phyloP scores from a whole-genome alignment of 2,113 vertebrate genomes.

The Rutilus rutilus region DNA sequence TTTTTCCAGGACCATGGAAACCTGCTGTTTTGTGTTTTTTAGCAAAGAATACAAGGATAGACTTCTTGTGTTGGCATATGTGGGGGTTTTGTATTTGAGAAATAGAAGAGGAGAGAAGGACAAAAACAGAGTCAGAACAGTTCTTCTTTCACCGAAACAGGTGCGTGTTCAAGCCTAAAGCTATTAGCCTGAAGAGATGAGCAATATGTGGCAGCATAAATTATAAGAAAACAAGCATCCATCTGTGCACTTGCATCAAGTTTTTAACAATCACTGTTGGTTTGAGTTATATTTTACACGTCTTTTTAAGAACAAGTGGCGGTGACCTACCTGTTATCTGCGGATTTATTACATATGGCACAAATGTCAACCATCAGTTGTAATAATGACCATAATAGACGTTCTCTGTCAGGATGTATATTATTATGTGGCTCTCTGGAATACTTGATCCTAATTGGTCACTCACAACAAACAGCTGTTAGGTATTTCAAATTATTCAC shows the following conservation, averaged over 20 bases:
- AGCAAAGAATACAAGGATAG: not conserved
- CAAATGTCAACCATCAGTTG: not conserved
- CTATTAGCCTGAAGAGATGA: slow-evolving; percentile 30
- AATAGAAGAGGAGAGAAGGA: not conserved
- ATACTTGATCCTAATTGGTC: not conserved
- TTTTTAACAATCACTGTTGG: slow-evolving; percentile 14
- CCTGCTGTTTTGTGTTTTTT: not conserved
- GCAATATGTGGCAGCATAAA: slow-evolving; percentile 29
- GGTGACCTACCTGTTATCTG: not conserved
- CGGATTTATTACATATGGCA: not conserved
- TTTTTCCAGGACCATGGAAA: not conserved
- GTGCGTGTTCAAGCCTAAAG: slow-evolving; percentile 16
- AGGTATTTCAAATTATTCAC: not conserved
- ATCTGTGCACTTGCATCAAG: slow-evolving; percentile 29
- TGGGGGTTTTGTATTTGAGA: not conserved
- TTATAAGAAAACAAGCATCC: slow-evolving; percentile 26
- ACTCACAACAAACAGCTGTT: not conserved
- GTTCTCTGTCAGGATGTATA: not conserved
- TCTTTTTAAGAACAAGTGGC: not conserved
- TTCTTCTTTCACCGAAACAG: slow-evolving; percentile 13
- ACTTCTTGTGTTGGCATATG: not conserved
- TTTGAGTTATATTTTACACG: not conserved
- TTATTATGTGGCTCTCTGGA: not conserved
- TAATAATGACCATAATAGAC: not conserved
- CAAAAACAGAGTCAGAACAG: not conserved